Evolutionary conservation across 2,797 vertebrate genomes (phyloP).

Genomic region (Anguilla obscura): DNA sequence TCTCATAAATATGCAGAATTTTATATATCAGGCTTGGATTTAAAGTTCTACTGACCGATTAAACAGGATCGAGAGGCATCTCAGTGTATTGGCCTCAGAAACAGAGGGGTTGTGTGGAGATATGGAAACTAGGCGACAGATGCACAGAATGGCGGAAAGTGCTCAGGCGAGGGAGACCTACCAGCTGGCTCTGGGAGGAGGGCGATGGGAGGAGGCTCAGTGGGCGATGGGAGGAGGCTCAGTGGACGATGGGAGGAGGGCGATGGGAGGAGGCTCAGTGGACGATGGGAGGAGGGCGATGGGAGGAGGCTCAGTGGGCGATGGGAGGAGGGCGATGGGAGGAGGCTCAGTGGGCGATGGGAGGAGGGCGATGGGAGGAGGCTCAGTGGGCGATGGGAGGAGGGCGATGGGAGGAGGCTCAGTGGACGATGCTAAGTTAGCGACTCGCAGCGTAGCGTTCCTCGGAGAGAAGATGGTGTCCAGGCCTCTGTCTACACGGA

Average conservation of each 20-base stretch:
- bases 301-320: too few species aligned
- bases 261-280: too few species aligned
- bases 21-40: background rate
- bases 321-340: too few species aligned
- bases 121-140: background rate
- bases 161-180: background rate
- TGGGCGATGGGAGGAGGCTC: too few species aligned
- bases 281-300: too few species aligned
- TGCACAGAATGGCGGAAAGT: background rate
- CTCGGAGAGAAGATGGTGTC: background rate
- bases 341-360: too few species aligned
- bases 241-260: too few species aligned
- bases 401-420: background rate
- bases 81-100: background rate
- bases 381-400: too few species aligned
- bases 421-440: background rate
- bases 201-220: too few species aligned
- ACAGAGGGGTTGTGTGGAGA: background rate
- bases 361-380: too few species aligned
- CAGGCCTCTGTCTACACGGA: background rate
- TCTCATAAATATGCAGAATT: background rate
- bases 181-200: background rate
- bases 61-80: background rate
- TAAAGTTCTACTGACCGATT: background rate
- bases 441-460: background rate